Evolutionary conservation across 2,888 invertebrate species (phyloP).

Genomic region (Amblyjoppa proteus): DNA sequence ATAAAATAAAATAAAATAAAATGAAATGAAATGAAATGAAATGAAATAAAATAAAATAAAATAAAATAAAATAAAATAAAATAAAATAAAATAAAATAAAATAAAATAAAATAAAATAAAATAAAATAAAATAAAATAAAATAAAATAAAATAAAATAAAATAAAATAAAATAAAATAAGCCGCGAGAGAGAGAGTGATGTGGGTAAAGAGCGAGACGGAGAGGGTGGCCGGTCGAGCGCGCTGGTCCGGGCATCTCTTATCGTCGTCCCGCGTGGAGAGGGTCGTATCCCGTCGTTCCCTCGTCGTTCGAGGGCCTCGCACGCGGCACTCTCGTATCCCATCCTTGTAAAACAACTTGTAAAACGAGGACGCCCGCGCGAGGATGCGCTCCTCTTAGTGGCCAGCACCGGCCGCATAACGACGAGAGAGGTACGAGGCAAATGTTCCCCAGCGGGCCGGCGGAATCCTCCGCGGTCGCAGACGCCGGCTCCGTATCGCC

Average conservation of each 20-base stretch:
- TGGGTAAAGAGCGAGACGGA: background rate
- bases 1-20: background rate
- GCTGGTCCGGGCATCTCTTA: conserved; percentile 15
- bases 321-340: conserved; percentile 72
- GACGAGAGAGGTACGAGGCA: conserved; percentile 15
- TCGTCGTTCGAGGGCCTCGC: conserved; percentile 46
- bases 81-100: no score
- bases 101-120: no score
- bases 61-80: background rate
- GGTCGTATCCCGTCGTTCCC: conserved; percentile 30
- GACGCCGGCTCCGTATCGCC: conserved; percentile 49
- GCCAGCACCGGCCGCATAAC: conserved; percentile 55
- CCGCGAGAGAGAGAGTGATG: no score
- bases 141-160: no score
- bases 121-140: no score
- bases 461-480: conserved; percentile 1
- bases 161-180: no score
- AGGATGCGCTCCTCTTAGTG: conserved; percentile 71
- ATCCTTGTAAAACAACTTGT: conserved; percentile 84
- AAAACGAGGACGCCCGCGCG: conserved; percentile 80
- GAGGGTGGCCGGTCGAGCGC: background rate
- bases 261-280: conserved; percentile 24
- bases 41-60: background rate
- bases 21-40: background rate
- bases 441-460: conserved; percentile 8